phyloP scores from a whole-genome alignment of 2,888 invertebrate genomes.

The Ophioninae sp. region DNA sequence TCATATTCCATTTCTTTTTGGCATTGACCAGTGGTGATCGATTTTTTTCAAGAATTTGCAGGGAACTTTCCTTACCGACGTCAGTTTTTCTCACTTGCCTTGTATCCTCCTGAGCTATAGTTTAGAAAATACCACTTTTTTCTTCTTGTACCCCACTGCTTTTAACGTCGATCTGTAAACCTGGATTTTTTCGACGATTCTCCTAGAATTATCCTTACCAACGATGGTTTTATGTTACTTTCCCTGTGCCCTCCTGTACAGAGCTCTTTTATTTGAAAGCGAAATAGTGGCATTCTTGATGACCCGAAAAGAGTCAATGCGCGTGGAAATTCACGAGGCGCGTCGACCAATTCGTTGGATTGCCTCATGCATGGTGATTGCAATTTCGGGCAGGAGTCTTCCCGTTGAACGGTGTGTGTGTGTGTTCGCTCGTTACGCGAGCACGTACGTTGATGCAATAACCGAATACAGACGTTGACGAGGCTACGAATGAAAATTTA shows the following conservation, averaged over 20 bases:
- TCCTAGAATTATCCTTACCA: neutral
- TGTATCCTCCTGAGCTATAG: neutral
- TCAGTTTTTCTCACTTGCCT: neutral
- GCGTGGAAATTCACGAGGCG: neutral
- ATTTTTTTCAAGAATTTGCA: neutral
- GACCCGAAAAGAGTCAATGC: neutral
- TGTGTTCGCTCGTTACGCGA: conserved; percentile 30
- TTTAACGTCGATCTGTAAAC: no score
- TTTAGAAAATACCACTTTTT: no score
- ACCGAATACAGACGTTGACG: conserved; percentile 22
- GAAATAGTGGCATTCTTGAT: neutral
- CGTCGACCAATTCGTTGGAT: conserved; percentile 26
- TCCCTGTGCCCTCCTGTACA: neutral
- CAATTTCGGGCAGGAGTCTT: conserved; percentile 36
- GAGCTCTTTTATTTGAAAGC: neutral
- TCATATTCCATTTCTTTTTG: neutral
- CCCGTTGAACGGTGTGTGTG: conserved; percentile 9
- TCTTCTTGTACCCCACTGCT: no score
- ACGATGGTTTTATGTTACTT: neutral
- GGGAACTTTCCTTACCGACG: neutral
- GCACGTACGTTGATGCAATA: conserved; percentile 4
- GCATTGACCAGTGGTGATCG: neutral
- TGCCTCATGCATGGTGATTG: conserved; percentile 56
- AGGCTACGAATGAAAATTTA: conserved; percentile 22
- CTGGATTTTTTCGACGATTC: no score